phyloP scores from a whole-genome alignment of 2,113 vertebrate species.

The Limanda limanda region DNA sequence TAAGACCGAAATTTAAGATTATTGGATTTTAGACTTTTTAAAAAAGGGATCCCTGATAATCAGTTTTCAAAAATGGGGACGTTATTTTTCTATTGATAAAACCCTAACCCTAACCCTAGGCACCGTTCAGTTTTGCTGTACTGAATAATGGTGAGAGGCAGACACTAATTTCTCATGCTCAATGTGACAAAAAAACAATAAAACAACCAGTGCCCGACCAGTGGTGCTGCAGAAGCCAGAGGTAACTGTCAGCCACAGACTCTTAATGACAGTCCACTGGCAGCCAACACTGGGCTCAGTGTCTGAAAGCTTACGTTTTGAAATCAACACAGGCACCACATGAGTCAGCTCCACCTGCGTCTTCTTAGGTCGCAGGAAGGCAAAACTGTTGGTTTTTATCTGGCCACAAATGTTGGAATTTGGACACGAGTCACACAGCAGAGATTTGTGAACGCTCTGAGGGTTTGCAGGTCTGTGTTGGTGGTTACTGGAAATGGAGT shows the following conservation, averaged over 20 bases:
- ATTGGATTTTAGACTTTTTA: too few species aligned
- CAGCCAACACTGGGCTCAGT: neutral
- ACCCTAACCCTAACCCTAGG: too few species aligned
- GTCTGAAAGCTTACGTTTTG: neutral
- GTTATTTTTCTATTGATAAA: neutral
- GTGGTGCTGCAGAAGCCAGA: neutral
- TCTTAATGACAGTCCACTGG: neutral
- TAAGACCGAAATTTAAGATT: too few species aligned
- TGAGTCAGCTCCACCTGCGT: slow-evolving; percentile 2
- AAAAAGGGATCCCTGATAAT: too few species aligned
- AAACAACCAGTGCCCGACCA: neutral
- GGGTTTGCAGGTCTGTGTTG: slow-evolving; percentile 40
- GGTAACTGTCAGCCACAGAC: slow-evolving; percentile 6
- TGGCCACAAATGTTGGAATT: slow-evolving; percentile 10
- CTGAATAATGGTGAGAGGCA: neutral
- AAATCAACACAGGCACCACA: slow-evolving; percentile 5
- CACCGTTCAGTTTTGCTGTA: neutral
- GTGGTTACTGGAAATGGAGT: slow-evolving; percentile 44
- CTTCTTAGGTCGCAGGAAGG: slow-evolving; percentile 2
- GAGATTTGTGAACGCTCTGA: slow-evolving; percentile 29
- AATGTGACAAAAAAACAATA: neutral
- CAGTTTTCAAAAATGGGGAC: too few species aligned
- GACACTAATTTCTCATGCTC: neutral
- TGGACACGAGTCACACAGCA: slow-evolving; percentile 25
- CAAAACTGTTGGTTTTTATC: slow-evolving; percentile 18